phyloP scores from a whole-genome alignment of 2,888 invertebrate species.

The Arge pagana region DNA sequence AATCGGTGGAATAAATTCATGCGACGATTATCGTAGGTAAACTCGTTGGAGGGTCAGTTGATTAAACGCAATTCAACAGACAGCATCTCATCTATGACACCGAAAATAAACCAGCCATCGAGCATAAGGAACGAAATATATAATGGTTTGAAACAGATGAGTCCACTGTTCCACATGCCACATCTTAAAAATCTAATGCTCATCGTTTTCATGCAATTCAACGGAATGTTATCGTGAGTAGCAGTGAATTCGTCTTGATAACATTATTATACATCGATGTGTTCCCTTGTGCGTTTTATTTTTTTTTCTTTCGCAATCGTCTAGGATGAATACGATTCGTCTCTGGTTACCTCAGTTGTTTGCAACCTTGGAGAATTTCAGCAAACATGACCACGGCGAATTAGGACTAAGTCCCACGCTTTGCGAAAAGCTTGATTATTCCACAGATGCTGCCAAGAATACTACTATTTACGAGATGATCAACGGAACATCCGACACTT shows the following conservation, averaged over 20 bases:
- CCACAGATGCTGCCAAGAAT: slow-evolving; percentile 12
- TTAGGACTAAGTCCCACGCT: slow-evolving; percentile 40
- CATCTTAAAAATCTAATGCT: slow-evolving; percentile 66
- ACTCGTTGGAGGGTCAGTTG: slow-evolving; percentile 22
- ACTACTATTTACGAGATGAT: too few species aligned
- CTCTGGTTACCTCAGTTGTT: slow-evolving; percentile 88
- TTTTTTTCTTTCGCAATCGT: too few species aligned
- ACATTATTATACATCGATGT: neutral
- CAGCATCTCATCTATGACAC: slow-evolving; percentile 51
- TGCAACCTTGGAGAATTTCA: slow-evolving; percentile 57
- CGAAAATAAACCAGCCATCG: too few species aligned
- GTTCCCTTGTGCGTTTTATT: slow-evolving; percentile 13
- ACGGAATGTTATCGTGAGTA: slow-evolving; percentile 68
- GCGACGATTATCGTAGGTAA: slow-evolving; percentile 24
- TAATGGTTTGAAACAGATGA: slow-evolving; percentile 67
- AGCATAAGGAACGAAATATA: slow-evolving; percentile 60
- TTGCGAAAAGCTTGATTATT: slow-evolving; percentile 44
- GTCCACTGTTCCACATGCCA: slow-evolving; percentile 69
- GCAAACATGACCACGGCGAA: slow-evolving; percentile 19
- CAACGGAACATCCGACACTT: too few species aligned
- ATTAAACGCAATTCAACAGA: slow-evolving; percentile 39
- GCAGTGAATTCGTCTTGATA: neutral
- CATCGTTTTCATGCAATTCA: slow-evolving; percentile 68
- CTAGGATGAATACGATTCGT: slow-evolving; percentile 77
- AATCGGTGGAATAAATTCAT: neutral